Percentiles rank a stretch among this genome's conserved stretches.
Evolutionary conservation across 2,888 invertebrate species (phyloP).

Genomic region (Drosophila koepferae): DNA sequence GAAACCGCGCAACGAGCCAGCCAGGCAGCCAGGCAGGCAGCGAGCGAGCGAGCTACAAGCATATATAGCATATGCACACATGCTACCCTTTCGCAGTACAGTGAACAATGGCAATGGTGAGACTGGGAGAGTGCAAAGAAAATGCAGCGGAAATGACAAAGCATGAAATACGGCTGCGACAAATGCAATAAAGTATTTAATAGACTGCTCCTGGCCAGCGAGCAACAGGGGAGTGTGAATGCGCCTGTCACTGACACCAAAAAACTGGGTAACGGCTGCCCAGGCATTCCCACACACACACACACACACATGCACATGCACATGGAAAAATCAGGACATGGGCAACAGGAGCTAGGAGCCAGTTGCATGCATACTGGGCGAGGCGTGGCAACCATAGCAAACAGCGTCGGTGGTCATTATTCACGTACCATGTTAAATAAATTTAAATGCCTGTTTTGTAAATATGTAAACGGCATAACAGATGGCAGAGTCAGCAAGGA

Average conservation of each 20-base stretch:
- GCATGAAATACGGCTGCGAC: conserved; percentile 81
- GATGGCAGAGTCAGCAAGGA: conserved; percentile 48
- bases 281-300: conserved; percentile 15
- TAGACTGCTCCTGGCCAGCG: conserved; percentile 76
- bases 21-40: not conserved
- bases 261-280: conserved; percentile 19
- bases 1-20: conserved; percentile 63
- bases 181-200: conserved; percentile 84
- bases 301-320: not conserved
- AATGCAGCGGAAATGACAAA: conserved; percentile 79
- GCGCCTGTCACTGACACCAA: conserved; percentile 74
- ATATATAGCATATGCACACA: conserved; percentile 67
- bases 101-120: conserved; percentile 44
- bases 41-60: conserved; percentile 32
- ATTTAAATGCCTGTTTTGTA: conserved; percentile 81
- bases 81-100: conserved; percentile 24
- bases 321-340: conserved; percentile 19
- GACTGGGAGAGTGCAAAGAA: conserved; percentile 60
- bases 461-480: conserved; percentile 77
- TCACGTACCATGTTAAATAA: conserved; percentile 79
- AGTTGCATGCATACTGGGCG: conserved; percentile 6
- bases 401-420: conserved; percentile 74
- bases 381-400: conserved; percentile 64
- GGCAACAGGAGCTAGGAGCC: conserved; percentile 12
- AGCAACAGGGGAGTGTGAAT: conserved; percentile 30